Evolutionary conservation across 2,888 invertebrate genomes (phyloP), one percentile per base, ranked within the genome.

Genomic region (Hymenopus coronatus): DNA sequence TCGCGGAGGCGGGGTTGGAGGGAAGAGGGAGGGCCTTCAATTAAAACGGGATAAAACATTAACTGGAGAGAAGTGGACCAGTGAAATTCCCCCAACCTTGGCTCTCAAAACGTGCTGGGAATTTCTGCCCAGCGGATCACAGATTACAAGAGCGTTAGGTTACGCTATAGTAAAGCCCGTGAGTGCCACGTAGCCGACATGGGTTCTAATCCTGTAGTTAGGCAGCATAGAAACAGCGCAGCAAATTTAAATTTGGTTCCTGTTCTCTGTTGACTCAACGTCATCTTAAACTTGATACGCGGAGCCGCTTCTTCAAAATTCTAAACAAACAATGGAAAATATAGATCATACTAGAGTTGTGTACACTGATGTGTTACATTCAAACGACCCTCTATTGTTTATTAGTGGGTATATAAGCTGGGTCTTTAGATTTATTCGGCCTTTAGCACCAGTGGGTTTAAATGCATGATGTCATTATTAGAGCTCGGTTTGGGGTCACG

Each of bases 11-110:
- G 54, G 25, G 54, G 20, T 2, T 15, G 54, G 54, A 70, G 15
- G 54, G 54, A 70, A 25, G 15, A 25, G 20, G 54, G 54, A 25
- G 40, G 46, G 25, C 40, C 40, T 85, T 46, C 85, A 85, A 85
- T 85, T 85, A 85, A 85, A 85, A 85, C 85, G 25, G 85, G 85
- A 85, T 40, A 46, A 85, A 85, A 85, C 85, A 85, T 85, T 85
- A 85, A 85, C 40, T 25, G 30, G 84, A 84, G 84, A 84, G 33
- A 84, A 70, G 54, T 70, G 54, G 54, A 70, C 54, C 54, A 70
- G 54, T 20, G 54, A 70, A 70, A 70, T 70, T 70, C 54, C 54
- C 54, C 54, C 54, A 70, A 70, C 54, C 54, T 70, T 70, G 54
- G 54, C 54, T 70, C 54, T 70, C 54, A 70, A 70, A 70, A 70